Conservation (phyloP, 92 coral and sea anemone genomes). For the Heliopora coerulea region DNA sequence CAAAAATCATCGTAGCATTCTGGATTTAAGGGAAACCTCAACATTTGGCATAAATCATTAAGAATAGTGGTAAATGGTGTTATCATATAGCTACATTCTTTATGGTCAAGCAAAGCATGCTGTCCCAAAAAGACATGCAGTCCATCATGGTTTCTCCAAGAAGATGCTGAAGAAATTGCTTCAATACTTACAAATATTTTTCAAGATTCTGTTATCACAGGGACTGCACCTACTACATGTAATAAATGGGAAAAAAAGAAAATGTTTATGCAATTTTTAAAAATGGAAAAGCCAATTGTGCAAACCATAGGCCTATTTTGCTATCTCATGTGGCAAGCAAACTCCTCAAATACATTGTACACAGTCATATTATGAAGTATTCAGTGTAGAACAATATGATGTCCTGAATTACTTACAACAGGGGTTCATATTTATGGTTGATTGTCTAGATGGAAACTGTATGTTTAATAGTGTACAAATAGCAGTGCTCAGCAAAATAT, state of each 20-base stretch:
- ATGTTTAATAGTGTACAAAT: too few relatives aligned
- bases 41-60: constrained; percentile 20
- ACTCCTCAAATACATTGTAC: too few relatives aligned
- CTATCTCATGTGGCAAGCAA: not conserved
- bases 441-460: too few relatives aligned
- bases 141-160: constrained; percentile 32
- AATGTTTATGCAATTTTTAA: too few relatives aligned
- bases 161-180: constrained; percentile 9
- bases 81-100: constrained; percentile 22
- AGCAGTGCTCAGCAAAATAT: too few relatives aligned
- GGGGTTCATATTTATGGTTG: too few relatives aligned
- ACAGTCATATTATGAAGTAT: constrained; percentile 7
- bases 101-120: constrained; percentile 45
- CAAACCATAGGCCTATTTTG: too few relatives aligned
- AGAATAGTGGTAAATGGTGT: constrained; percentile 35
- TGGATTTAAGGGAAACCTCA: constrained; percentile 41
- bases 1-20: constrained; percentile 33
- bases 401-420: too few relatives aligned
- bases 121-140: too few relatives aligned
- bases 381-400: too few relatives aligned
- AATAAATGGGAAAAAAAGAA: too few relatives aligned
- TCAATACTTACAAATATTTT: not conserved
- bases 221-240: not conserved
- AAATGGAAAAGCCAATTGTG: too few relatives aligned
- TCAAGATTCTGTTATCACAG: not conserved